phyloP scores from a whole-genome alignment of 2,888 invertebrate species.

The Lysandra coridon region DNA sequence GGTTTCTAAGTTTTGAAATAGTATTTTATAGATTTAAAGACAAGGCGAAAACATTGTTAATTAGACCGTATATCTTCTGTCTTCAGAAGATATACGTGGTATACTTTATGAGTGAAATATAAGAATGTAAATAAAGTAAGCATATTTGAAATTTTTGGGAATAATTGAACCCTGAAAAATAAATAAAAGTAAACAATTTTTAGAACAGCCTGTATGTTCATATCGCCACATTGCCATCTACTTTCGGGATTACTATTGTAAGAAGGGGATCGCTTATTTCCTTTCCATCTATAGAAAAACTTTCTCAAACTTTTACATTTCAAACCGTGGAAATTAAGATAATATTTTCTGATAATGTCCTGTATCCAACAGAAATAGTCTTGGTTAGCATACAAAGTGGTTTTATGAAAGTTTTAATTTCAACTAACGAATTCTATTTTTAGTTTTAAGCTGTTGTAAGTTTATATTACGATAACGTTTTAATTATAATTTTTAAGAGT shows the following conservation, averaged over 20 bases:
- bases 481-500: no score
- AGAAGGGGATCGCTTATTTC: constrained; percentile 78
- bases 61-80: no score
- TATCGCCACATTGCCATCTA: constrained; percentile 71
- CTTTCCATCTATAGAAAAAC: constrained; percentile 51
- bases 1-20: no score
- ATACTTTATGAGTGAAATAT: no score
- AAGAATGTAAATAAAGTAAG: no score
- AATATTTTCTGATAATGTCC: not conserved
- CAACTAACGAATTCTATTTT: not conserved
- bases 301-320: constrained; percentile 56
- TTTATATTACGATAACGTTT: not conserved
- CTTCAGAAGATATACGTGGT: no score
- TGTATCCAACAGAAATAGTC: not conserved
- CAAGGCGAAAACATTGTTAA: no score
- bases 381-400: constrained; percentile 4
- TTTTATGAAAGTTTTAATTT: not conserved
- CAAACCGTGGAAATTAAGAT: constrained; percentile 18
- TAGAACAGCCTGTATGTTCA: constrained; percentile 56
- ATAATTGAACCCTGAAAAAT: no score
- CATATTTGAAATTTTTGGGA: no score
- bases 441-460: not conserved
- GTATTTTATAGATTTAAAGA: no score
- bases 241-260: constrained; percentile 76
- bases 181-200: no score